These are phyloP conservation scores for Phyllotis vaccarum DNA, from an alignment of 2,797 vertebrate genomes.

Conservation along the genomic window DNA sequence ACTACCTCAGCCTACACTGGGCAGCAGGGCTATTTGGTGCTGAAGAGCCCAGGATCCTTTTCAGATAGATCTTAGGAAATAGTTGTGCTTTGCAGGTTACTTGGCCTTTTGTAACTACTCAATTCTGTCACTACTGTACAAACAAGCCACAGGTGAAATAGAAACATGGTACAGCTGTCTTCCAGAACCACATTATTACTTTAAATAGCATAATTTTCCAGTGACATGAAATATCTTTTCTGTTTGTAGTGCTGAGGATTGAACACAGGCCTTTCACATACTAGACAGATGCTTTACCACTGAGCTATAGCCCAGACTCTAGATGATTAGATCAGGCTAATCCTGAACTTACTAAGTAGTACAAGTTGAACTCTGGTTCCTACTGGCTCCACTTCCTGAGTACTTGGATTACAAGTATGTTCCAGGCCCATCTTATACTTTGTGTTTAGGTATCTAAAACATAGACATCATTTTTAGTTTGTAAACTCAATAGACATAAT, in stretches of 20 bases:
- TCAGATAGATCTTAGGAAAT: slow-evolving; percentile 15
- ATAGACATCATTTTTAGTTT: neutral
- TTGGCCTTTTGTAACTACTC: slow-evolving; percentile 6
- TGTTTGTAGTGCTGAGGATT: neutral
- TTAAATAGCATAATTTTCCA: slow-evolving; percentile 43
- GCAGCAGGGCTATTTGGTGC: neutral
- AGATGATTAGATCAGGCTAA: neutral
- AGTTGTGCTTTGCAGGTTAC: neutral
- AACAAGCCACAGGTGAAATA: slow-evolving; percentile 11
- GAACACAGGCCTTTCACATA: neutral
- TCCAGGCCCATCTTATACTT: neutral
- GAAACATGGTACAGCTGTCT: neutral
- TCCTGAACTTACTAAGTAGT: neutral
- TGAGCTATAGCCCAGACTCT: neutral
- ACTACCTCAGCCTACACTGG: neutral
- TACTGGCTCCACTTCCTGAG: neutral
- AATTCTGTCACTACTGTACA: neutral
- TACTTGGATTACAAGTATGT: neutral
- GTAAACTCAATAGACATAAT: neutral
- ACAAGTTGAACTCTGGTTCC: neutral
- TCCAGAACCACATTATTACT: slow-evolving; percentile 36
- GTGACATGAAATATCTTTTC: neutral
- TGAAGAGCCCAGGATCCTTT: neutral
- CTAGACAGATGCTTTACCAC: neutral
- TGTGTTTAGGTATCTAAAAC: slow-evolving; percentile 8